Evolutionary conservation across 2,113 vertebrate species (phyloP).

Genomic region (Probosciger aterrimus): DNA sequence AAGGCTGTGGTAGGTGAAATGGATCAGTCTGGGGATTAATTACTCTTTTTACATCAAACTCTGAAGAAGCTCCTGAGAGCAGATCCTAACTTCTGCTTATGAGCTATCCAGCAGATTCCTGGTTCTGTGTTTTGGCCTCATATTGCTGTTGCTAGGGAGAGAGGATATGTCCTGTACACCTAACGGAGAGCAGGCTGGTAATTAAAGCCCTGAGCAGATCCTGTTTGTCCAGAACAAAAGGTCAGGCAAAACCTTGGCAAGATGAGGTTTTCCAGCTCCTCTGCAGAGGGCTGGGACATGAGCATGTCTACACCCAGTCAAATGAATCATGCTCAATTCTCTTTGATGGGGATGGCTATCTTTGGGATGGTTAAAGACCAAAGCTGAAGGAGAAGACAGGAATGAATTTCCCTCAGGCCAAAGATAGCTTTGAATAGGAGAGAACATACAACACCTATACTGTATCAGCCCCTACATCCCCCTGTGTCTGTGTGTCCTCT

Average conservation of each 20-base stretch:
- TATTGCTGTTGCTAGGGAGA: constrained; percentile 13
- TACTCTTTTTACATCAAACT: background rate
- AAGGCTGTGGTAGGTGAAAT: background rate
- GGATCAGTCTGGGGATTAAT: background rate
- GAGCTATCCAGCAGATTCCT: background rate
- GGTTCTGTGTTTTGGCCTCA: constrained; percentile 29
- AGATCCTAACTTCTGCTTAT: background rate
- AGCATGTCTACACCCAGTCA: background rate
- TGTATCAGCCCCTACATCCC: too few relatives aligned
- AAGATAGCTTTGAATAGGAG: background rate
- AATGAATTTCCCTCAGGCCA: background rate
- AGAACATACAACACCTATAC: fast-evolving
- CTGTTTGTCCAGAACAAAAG: constrained; percentile 28
- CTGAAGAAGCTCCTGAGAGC: background rate
- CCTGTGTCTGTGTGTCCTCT: background rate
- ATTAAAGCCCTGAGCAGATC: background rate
- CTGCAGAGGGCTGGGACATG: background rate
- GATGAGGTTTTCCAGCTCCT: constrained; percentile 14
- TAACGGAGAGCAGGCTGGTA: background rate
- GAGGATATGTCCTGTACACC: background rate
- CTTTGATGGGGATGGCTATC: background rate
- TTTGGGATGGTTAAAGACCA: background rate
- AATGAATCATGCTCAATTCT: background rate
- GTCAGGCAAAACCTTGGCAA: constrained; percentile 10
- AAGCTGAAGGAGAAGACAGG: background rate